Evolutionary conservation across 2,888 invertebrate genomes (phyloP).

Genomic region (Allygus modestus): DNA sequence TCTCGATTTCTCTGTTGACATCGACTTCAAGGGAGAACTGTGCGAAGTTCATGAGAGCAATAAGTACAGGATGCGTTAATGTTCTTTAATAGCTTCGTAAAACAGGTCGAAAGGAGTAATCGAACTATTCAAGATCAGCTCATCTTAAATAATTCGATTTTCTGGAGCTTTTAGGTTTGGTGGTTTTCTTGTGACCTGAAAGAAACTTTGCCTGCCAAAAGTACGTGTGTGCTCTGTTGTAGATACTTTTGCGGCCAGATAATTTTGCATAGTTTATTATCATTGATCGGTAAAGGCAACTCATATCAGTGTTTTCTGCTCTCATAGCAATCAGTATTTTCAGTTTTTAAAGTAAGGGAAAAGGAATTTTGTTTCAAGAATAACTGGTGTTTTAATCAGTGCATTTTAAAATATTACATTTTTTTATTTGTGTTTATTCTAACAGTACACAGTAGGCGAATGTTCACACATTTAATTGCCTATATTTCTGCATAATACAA

Average conservation of each 20-base stretch:
- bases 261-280: background rate
- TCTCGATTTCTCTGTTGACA: slow-evolving; percentile 95
- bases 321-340: slow-evolving; percentile 6
- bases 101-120: background rate
- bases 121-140: background rate
- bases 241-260: background rate
- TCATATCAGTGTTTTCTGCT: too few relatives aligned
- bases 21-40: slow-evolving; percentile 94
- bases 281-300: background rate
- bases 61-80: slow-evolving; percentile 93
- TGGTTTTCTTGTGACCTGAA: too few relatives aligned
- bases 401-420: too few relatives aligned
- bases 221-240: background rate
- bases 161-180: too few relatives aligned
- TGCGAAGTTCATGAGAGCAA: slow-evolving; percentile 91
- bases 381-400: too few relatives aligned
- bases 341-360: background rate
- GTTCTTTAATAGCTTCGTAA: background rate
- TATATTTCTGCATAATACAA: too few relatives aligned
- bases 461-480: too few relatives aligned
- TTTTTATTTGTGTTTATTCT: too few relatives aligned
- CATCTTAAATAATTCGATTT: background rate
- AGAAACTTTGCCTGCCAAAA: background rate
- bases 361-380: background rate
- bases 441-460: too few relatives aligned